Conservation (phyloP, 2,113 vertebrate species). For the Crotalus viridis region DNA sequence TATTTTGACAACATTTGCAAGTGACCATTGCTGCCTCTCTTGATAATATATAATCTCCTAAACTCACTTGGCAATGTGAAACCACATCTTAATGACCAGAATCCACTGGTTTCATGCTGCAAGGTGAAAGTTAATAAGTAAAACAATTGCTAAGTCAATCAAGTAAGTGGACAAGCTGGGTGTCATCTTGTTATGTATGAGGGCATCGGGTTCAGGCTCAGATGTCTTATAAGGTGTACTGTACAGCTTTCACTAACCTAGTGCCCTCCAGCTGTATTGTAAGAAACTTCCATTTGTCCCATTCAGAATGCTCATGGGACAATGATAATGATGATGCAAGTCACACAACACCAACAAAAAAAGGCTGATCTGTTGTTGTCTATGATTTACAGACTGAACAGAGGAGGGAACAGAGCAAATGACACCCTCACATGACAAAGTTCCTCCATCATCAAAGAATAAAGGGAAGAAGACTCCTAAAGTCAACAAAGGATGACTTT, state of each 20-base stretch:
- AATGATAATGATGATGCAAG: not conserved
- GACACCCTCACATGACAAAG: not conserved
- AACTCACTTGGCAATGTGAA: not conserved
- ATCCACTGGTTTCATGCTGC: not conserved
- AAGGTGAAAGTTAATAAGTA: constrained; percentile 13
- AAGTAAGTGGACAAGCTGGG: not conserved
- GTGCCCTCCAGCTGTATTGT: not conserved
- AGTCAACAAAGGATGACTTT: not conserved
- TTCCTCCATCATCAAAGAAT: not conserved
- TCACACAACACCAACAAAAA: not conserved
- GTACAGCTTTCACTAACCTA: not conserved
- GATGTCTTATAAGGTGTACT: not conserved
- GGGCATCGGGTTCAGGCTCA: not conserved
- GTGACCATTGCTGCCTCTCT: constrained; percentile 4
- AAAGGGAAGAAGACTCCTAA: not conserved
- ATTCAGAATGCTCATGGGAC: not conserved
- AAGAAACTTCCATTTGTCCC: not conserved
- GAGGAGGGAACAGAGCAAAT: not conserved
- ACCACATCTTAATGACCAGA: not conserved
- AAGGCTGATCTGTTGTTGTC: not conserved
- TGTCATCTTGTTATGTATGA: not conserved
- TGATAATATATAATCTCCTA: constrained; percentile 16
- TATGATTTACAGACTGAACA: not conserved
- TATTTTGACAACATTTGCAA: not conserved
- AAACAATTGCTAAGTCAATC: constrained; percentile 11